These are phyloP conservation scores for Rhizomys pruinosus DNA, from an alignment of 2,113 vertebrate genomes.

Conservation along the genomic window DNA sequence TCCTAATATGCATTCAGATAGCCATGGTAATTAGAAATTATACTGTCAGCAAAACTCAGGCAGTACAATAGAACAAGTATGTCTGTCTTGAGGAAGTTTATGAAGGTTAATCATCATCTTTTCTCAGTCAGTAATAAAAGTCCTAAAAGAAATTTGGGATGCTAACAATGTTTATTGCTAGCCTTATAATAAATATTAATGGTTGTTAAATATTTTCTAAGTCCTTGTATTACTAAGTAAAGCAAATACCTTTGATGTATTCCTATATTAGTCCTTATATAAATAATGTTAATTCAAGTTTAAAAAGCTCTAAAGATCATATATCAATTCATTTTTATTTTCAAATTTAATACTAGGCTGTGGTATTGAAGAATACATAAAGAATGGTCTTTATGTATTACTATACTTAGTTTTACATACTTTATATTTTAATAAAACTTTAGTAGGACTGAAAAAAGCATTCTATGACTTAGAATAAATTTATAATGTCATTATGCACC, in stretches of 20 bases:
- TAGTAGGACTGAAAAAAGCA: not conserved
- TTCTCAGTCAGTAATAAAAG: conserved; percentile 15
- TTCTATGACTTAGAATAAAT: not conserved
- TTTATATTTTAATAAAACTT: not conserved
- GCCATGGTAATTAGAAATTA: conserved; percentile 14
- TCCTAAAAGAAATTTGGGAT: conserved; percentile 21
- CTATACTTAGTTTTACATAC: not conserved
- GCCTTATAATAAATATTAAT: conserved; percentile 24
- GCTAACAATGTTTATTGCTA: conserved; percentile 18
- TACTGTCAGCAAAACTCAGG: conserved; percentile 17
- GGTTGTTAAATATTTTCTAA: conserved; percentile 33
- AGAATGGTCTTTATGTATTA: not conserved
- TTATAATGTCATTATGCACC: not conserved
- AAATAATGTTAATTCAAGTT: not conserved
- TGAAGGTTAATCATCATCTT: not conserved
- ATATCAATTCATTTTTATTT: conserved; percentile 54
- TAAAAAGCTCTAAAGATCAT: not conserved
- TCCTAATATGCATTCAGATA: conserved; percentile 32
- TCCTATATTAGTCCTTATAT: not conserved
- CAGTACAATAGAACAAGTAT: not conserved
- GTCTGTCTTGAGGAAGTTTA: not conserved
- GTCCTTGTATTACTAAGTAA: conserved; percentile 1
- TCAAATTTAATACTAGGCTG: not conserved
- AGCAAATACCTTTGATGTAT: not conserved
- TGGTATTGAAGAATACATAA: not conserved